These are phyloP conservation scores for Cremastinae sp. DNA, from an alignment of 2,888 invertebrate species.

Conservation along the genomic window DNA sequence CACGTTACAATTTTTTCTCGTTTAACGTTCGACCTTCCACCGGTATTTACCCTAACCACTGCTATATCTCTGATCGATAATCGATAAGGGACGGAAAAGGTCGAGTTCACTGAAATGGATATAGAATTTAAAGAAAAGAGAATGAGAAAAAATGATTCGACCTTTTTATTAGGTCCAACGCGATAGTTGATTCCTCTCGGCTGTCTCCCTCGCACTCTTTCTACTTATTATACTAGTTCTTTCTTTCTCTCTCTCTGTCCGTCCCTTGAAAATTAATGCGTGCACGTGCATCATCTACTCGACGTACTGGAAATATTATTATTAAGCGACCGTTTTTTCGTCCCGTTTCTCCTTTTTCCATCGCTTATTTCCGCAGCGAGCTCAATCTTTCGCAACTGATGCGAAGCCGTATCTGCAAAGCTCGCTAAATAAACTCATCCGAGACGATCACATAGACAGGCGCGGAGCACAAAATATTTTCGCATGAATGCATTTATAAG, in stretches of 20 bases:
- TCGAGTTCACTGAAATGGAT: conserved; percentile 14
- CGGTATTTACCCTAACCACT: conserved; percentile 24
- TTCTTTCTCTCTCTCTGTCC: too few species aligned
- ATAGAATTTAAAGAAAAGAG: conserved; percentile 12
- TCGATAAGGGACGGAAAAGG: conserved; percentile 33
- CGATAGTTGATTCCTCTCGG: too few species aligned
- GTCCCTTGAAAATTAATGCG: too few species aligned
- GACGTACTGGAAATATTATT: too few species aligned
- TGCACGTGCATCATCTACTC: too few species aligned
- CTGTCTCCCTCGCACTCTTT: too few species aligned
- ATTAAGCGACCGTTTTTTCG: too few species aligned
- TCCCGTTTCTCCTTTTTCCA: too few species aligned
- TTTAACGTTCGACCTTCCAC: conserved; percentile 29
- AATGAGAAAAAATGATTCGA: neutral
- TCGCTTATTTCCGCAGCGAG: too few species aligned
- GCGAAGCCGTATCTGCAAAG: neutral
- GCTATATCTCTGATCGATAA: conserved; percentile 25
- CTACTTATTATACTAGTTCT: too few species aligned
- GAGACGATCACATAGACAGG: neutral
- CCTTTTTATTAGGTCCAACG: too few species aligned
- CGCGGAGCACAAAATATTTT: neutral
- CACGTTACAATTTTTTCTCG: conserved; percentile 40
- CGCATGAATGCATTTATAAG: conserved; percentile 4
- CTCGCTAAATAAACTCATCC: neutral
- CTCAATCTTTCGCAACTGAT: neutral